Percentiles rank a stretch among this genome's conserved stretches.
These are phyloP conservation scores for Eupeodes latifasciatus DNA, from an alignment of 2,888 invertebrate genomes.

Conservation along the genomic window DNA sequence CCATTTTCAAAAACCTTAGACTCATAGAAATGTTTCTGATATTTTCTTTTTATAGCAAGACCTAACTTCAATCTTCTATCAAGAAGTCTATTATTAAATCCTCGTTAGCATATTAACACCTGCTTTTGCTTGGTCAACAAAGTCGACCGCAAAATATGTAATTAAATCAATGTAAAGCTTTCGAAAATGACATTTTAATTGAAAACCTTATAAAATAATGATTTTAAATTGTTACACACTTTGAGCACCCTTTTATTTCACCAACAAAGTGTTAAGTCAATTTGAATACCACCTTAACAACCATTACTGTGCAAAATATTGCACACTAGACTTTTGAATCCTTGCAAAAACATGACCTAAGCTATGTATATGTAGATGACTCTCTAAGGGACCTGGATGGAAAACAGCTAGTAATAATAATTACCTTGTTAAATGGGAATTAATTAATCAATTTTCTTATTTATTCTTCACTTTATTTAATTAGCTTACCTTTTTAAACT, in stretches of 20 bases:
- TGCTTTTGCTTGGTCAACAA: too few species aligned
- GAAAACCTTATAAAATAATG: not conserved
- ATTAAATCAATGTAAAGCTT: not conserved
- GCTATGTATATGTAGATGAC: not conserved
- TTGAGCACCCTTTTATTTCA: not conserved
- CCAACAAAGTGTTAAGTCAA: not conserved
- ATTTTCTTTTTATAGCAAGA: not conserved
- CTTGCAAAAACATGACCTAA: not conserved
- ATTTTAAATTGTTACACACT: not conserved
- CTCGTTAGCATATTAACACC: slow-evolving; percentile 10
- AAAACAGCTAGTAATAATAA: not conserved
- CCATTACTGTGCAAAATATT: not conserved
- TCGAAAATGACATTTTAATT: not conserved
- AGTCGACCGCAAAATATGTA: not conserved
- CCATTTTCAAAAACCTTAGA: not conserved
- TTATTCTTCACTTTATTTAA: not conserved
- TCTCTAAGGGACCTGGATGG: not conserved
- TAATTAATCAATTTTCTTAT: not conserved
- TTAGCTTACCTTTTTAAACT: not conserved
- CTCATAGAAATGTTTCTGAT: not conserved
- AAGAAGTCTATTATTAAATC: slow-evolving; percentile 17
- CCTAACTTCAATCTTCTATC: not conserved
- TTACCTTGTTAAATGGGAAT: not conserved
- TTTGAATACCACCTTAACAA: not conserved
- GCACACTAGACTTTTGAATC: not conserved